These are phyloP conservation scores for Edolisoma coerulescens DNA, from an alignment of 2,113 vertebrate species.

Conservation along the genomic window DNA sequence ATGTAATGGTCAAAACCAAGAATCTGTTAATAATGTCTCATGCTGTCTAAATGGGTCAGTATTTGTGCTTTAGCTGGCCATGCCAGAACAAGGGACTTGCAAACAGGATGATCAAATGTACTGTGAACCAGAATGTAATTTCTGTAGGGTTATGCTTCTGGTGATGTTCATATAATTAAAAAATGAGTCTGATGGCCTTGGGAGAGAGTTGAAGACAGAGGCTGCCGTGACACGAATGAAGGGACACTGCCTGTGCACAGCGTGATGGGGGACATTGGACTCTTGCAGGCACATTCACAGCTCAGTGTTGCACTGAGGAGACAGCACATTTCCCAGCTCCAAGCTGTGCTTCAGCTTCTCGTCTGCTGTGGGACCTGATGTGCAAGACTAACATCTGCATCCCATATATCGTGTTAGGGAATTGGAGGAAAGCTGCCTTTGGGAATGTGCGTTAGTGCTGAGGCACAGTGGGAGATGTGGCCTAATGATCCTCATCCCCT, in stretches of 20 bases:
- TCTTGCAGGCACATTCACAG: fast-evolving
- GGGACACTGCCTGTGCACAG: fast-evolving
- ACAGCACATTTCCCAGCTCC: background rate
- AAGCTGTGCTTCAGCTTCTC: background rate
- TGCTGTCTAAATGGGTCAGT: background rate
- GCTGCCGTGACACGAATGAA: fast-evolving
- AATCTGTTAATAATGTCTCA: background rate
- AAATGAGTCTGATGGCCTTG: background rate
- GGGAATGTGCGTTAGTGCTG: background rate
- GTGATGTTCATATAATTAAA: too few species aligned
- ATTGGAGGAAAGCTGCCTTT: background rate
- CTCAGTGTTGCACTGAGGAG: background rate
- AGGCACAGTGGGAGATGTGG: background rate
- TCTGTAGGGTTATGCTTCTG: too few species aligned
- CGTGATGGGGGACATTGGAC: fast-evolving
- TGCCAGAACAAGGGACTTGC: background rate
- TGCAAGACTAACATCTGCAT: background rate
- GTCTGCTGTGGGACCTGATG: background rate
- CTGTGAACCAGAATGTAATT: background rate
- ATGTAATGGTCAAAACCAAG: background rate
- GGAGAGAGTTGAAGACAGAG: background rate
- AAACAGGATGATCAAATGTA: background rate
- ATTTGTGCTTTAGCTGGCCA: background rate
- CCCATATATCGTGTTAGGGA: background rate
- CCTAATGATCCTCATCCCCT: background rate